Conservation (phyloP, 2,888 invertebrate species). For the Crocallis elinguaria region DNA sequence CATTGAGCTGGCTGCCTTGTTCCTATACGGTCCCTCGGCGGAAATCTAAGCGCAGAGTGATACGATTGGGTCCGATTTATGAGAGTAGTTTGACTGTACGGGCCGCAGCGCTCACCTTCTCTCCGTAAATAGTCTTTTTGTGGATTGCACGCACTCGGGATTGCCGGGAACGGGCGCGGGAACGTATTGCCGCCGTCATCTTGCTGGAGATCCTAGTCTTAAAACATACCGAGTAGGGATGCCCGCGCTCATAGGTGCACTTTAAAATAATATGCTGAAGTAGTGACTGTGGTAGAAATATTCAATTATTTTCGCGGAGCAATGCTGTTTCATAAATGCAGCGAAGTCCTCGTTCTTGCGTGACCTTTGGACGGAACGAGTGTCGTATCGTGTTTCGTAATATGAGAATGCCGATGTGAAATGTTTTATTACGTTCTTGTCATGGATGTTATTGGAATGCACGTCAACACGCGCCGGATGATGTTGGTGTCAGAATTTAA, state of each 20-base stretch:
- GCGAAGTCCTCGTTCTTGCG: background rate
- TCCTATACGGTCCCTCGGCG: constrained; percentile 17
- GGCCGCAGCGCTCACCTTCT: constrained; percentile 28
- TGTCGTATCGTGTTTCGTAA: background rate
- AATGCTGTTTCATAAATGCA: constrained; percentile 1
- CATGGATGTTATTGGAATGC: constrained; percentile 8
- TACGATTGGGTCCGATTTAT: constrained; percentile 61
- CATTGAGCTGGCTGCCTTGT: constrained; percentile 13
- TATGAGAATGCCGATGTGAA: constrained; percentile 2
- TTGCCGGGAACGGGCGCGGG: constrained; percentile 46
- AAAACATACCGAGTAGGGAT: constrained; percentile 41
- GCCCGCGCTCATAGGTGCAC: constrained; percentile 12
- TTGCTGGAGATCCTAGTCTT: no score
- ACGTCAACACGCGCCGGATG: constrained; percentile 1
- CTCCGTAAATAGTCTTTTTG: constrained; percentile 45
- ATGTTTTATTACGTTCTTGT: background rate
- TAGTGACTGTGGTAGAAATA: background rate
- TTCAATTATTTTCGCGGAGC: background rate
- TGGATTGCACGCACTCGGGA: constrained; percentile 55
- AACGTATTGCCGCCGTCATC: constrained; percentile 47
- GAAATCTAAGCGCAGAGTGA: constrained; percentile 35
- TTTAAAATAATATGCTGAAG: background rate
- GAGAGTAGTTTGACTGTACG: constrained; percentile 46
- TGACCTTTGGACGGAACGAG: background rate
- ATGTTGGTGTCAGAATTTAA: background rate